phyloP scores from a whole-genome alignment of 2,113 vertebrate genomes.

The Spermophilus dauricus region DNA sequence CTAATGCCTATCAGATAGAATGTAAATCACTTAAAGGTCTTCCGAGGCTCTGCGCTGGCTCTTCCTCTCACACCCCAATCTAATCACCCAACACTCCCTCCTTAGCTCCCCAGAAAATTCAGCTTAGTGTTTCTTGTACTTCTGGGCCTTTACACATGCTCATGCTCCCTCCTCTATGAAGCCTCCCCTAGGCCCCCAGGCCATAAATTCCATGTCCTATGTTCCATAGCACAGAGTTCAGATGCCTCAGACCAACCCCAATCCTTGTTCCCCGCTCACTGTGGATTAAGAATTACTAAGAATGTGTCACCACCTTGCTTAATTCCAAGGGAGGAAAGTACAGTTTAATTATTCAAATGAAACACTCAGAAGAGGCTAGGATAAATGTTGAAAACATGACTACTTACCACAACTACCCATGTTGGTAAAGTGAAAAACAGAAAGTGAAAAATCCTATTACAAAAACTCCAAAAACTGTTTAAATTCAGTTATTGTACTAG shows the following conservation, averaged over 20 bases:
- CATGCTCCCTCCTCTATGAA: not conserved
- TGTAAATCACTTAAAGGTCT: not conserved
- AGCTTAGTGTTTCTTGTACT: not conserved
- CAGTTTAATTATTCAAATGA: conserved; percentile 19
- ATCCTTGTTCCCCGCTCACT: not conserved
- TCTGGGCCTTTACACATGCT: not conserved
- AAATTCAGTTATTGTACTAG: not conserved
- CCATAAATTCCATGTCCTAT: not conserved
- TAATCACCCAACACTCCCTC: not conserved
- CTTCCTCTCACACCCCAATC: not conserved
- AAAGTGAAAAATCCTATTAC: conserved; percentile 27
- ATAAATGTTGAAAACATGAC: conserved; percentile 40
- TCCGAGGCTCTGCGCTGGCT: not conserved
- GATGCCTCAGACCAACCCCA: not conserved
- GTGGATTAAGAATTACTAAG: not conserved
- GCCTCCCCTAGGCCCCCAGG: not conserved
- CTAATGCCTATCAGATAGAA: not conserved
- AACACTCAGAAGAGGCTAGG: conserved; percentile 19
- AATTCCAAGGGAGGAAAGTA: conserved; percentile 15
- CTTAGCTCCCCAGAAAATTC: not conserved
- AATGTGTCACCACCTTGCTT: not conserved
- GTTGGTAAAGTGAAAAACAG: conserved; percentile 16
- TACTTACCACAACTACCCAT: not conserved
- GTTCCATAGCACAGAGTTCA: not conserved
- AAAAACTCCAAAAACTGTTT: conserved; percentile 21